Conservation (phyloP, 2,113 vertebrate genomes). For the Connochaetes taurinus region DNA sequence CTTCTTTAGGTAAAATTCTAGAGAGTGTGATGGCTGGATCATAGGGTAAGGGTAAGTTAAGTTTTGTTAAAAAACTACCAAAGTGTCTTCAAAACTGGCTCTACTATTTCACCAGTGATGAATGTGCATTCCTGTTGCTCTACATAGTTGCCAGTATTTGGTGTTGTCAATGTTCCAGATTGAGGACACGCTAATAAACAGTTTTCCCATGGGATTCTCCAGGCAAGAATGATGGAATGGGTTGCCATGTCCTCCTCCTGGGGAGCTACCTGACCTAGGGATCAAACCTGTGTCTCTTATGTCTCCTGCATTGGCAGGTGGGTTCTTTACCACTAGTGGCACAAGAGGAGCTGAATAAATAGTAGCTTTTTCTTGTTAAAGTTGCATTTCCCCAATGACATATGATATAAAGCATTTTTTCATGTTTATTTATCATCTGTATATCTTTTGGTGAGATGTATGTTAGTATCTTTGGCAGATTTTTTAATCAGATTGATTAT, state of each 20-base stretch:
- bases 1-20: neutral
- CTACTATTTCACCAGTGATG: neutral
- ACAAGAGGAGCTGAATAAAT: neutral
- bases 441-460: neutral
- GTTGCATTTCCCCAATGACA: neutral
- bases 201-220: neutral
- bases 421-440: neutral
- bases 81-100: neutral
- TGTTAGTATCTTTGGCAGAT: neutral
- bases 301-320: neutral
- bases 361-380: neutral
- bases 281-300: neutral
- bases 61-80: neutral
- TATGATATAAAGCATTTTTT: too few relatives aligned
- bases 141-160: neutral
- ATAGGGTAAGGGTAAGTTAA: neutral
- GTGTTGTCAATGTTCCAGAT: neutral
- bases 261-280: neutral
- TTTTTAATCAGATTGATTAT: neutral
- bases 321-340: neutral
- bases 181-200: neutral
- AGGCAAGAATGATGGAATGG: neutral
- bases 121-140: neutral
- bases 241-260: neutral
- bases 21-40: neutral